Evolutionary conservation across 2,113 vertebrate genomes (phyloP), one percentile per base, ranked within the genome.

Genomic region (Brachyistius frenatus): DNA sequence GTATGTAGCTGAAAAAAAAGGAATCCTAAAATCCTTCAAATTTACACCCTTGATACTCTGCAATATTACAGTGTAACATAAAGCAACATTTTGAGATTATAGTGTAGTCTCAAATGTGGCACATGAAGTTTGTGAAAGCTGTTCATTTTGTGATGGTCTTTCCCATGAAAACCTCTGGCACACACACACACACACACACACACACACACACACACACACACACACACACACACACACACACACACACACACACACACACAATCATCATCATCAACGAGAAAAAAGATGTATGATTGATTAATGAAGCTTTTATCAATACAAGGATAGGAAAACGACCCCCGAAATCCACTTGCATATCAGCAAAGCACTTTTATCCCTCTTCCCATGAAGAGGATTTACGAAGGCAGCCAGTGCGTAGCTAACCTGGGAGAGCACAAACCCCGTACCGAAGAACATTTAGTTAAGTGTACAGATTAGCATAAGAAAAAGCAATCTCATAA

Each of bases 381-480:
- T 81, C 61, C 57, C 76, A 76, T 83, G 80, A 86, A 83, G 66
- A 73, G 88, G 87, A 92, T 93, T 90, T 91, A 90, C 73, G 64
- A 37, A 88, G 76, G 76, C 75, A 76, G 85, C 84, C 84, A 60
- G 66, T 86, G 89, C n/a, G 14, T 76, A 80, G 86, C 79, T 81
- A 89, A 89, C 83, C 88, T 85, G 76, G 62, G 67, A 67, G 73
- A 67, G 85, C 73, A 36, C 57, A 75, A 87, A 77, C 76, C 58
- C 60, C 55, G 76, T 77, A 64, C 81, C 30, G 83, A 83, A 81
- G 77, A 87, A 76, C 86, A 89, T 92, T 92, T 88, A 89, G 83
- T 89, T 91, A 90, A 91, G 88, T 91, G 76, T 88, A 81, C 74
- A 90, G 87, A 91, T 93, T 91, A 93, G 86, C 91, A 91, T 91